Evolutionary conservation across 2,888 invertebrate species (phyloP), one percentile per base, ranked within the genome.

Genomic region (Bombyx huttoni): DNA sequence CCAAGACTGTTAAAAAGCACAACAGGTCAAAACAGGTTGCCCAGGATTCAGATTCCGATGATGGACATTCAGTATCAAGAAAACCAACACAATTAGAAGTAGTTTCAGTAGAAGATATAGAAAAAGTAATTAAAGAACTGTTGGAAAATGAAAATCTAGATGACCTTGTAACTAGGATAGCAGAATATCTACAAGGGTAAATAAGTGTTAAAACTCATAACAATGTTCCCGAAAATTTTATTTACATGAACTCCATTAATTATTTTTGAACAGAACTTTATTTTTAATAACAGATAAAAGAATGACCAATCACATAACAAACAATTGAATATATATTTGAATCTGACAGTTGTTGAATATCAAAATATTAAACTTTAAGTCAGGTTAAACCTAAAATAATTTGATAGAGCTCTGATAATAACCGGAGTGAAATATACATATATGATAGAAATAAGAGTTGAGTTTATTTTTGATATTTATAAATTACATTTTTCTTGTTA

Each of bases 1-100:
- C 96, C 0, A 98, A 96, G 73, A 94, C 97, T 2, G 94, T 94
- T 0, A 98, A 98, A 71, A 98, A 97, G 82, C 92, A 92, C 74
- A 80, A 85, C 79, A 67, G 90, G 77, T 81, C 86, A n/a, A 91
- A 90, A 67, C 89, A 89, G 66, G 65, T 88, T 49, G 89, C 90
- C 48, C 91, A 91, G 51, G 92, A 92, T 61, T 91, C 91, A 24
- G 94, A 94, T 56, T 94, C 93, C 3, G 93, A 93, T 61, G 94
- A 94, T 34, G 83, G 81, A 50, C 65, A 68, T 8, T 70, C 67
- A 57, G 69, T 73, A 6, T 78, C 75, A 47, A 88, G 86, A 58
- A 90, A 90, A 57, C 69, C 71, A 52, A 53, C 71, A 54, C 65
- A 76, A 14, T 78, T 96, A 45, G 92, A 93, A 68, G 89, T 97